These are phyloP conservation scores for Acanthis flammea DNA, from an alignment of 2,797 vertebrate genomes.

Conservation along the genomic window DNA sequence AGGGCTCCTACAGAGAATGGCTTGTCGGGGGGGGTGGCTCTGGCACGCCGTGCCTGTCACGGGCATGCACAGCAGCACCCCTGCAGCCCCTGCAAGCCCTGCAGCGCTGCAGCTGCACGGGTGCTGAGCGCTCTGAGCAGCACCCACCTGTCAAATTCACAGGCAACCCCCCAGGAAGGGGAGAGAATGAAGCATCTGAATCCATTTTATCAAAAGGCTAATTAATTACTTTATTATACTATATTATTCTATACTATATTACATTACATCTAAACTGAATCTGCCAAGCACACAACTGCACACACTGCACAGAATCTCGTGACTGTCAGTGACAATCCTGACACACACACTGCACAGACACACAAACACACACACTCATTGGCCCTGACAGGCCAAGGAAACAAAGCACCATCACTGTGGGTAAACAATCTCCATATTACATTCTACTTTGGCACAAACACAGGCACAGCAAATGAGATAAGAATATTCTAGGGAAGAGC, in stretches of 20 bases:
- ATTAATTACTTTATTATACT: too few species aligned
- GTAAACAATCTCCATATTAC: neutral
- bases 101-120: neutral
- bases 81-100: neutral
- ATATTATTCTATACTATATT: too few species aligned
- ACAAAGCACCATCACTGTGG: neutral
- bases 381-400: neutral
- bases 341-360: too few species aligned
- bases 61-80: rapidly evolving
- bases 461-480: neutral
- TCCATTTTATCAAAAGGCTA: too few species aligned
- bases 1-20: neutral
- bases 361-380: too few species aligned
- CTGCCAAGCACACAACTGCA: too few species aligned
- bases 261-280: too few species aligned
- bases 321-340: too few species aligned
- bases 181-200: too few species aligned
- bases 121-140: neutral
- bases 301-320: too few species aligned
- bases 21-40: neutral
- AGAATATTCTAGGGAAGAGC: neutral
- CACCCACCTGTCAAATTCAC: too few species aligned
- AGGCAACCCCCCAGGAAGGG: too few species aligned
- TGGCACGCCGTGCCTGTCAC: neutral
- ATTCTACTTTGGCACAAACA: neutral